Evolutionary conservation across 1,140 invertebrate species (phyloP), one percentile per base, ranked within the genome.

Genomic region (Tetramorium parvispinum): DNA sequence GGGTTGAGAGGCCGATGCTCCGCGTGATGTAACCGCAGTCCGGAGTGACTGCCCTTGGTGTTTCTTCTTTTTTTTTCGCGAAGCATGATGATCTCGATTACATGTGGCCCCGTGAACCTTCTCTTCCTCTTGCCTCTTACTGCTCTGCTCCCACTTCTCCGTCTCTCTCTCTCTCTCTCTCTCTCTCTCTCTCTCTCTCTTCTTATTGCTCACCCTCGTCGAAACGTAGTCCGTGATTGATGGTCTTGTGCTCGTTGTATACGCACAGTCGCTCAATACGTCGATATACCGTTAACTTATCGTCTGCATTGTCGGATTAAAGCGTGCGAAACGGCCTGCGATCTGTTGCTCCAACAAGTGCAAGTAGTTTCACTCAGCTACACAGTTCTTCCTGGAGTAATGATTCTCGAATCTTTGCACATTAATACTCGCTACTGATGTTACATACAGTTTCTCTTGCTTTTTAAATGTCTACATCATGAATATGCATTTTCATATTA

Each of bases 271-370:
- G 51, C 55, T 83, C 79, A 40, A 83, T 83, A 75, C 53, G 68
- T 83, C 79, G 68, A 73, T 73, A 49, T 83, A 83, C 79, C 79
- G 79, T 83, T 83, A 81, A 21, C 68, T 83, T 83, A 83, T 75
- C 79, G 55, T 83, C 53, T 49, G 68, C 79, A 83, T 83, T 83
- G 79, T 83, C 79, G 40, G 40, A 24, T 83, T 83, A 83, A 83
- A 83, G 57, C 79, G 68, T 75, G 79, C 79, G 79, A 83, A 32
- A 83, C 53, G 40, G 24, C 5, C 27, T 49, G 68, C 27, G 68
- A 83, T 83, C 68, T 75, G 79, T 83, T 83, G 24, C 79, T 24
- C 13, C 46, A 70, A 43, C 77, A 81, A 81, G 21, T 49, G 68
- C 32, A 59, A 73, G 53, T 37, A 83, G 79, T 75, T 61, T 59